Conservation (phyloP, 2,797 vertebrate genomes). For the Hephaestus fuliginosus region DNA sequence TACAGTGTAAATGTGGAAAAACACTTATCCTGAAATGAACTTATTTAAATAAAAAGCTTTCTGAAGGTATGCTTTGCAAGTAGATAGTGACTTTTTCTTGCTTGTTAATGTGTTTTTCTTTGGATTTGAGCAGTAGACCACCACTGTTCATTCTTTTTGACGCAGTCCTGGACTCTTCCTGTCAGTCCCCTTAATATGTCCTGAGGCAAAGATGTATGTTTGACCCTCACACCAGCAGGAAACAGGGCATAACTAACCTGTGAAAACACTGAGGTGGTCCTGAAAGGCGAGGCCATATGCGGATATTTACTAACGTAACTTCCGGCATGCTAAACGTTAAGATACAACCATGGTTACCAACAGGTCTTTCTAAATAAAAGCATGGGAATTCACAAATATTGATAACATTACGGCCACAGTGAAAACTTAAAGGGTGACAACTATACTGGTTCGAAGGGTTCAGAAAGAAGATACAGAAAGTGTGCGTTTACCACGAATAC, state of each 20-base stretch:
- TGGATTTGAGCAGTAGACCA: too few relatives aligned
- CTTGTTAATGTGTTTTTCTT: background rate
- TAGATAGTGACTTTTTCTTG: background rate
- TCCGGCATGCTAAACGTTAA: background rate
- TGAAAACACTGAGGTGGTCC: background rate
- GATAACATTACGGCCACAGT: too few relatives aligned
- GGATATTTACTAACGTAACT: constrained; percentile 1
- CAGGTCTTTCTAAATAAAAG: constrained; percentile 21
- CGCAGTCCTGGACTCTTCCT: background rate
- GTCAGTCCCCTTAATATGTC: background rate
- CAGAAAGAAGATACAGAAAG: background rate
- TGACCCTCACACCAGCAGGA: background rate
- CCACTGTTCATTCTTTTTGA: background rate
- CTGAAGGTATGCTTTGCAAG: constrained; percentile 10
- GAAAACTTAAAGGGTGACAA: background rate
- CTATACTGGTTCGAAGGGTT: too few relatives aligned
- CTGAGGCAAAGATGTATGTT: too few relatives aligned
- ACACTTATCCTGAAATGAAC: constrained; percentile 62
- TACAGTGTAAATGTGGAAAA: constrained; percentile 77
- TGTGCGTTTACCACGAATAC: background rate
- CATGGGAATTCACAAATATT: background rate
- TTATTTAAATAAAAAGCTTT: constrained; percentile 68
- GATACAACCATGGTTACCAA: too few relatives aligned
- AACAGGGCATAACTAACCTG: background rate
- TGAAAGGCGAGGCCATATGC: too few relatives aligned